phyloP scores from a whole-genome alignment of 2,113 vertebrate genomes.

The Ammodytes marinus region DNA sequence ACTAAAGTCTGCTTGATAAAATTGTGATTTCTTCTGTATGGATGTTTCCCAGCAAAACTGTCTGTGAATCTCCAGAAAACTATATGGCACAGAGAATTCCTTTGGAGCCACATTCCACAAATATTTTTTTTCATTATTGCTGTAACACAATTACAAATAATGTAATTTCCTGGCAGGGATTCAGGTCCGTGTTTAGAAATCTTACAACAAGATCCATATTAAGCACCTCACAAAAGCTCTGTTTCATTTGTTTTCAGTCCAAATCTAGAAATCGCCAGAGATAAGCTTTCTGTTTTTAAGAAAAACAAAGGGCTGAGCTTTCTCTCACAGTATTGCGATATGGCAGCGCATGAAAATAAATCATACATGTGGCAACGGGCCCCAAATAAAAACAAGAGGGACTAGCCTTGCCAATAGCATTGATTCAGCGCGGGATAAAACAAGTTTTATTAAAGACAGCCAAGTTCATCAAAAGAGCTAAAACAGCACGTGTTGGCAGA shows the following conservation, averaged over 20 bases:
- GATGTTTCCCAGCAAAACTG: background rate
- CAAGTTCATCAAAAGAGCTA: slow-evolving; percentile 41
- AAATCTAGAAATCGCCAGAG: slow-evolving; percentile 43
- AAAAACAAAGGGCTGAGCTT: slow-evolving; percentile 54
- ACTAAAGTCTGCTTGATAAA: background rate
- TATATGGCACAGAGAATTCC: background rate
- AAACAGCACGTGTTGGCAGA: slow-evolving; percentile 44
- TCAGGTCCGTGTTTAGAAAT: slow-evolving; percentile 42
- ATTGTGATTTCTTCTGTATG: background rate
- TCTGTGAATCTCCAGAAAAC: background rate
- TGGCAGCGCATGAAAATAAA: slow-evolving; percentile 60
- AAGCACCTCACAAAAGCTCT: slow-evolving; percentile 41
- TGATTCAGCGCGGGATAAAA: slow-evolving; percentile 42
- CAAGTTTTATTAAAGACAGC: slow-evolving; percentile 51
- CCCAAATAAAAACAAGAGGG: slow-evolving; percentile 28
- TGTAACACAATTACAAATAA: slow-evolving; percentile 17
- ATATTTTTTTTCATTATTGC: slow-evolving; percentile 12
- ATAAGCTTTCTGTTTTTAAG: slow-evolving; percentile 53
- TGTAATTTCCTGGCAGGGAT: slow-evolving; percentile 38
- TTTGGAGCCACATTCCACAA: slow-evolving; percentile 10
- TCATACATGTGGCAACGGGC: slow-evolving; percentile 29
- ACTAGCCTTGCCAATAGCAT: slow-evolving; percentile 17
- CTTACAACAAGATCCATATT: slow-evolving; percentile 49
- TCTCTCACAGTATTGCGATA: slow-evolving; percentile 42
- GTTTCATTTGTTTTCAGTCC: slow-evolving; percentile 52